Evolutionary conservation across 2,113 vertebrate species (phyloP), one percentile per base, ranked within the genome.

Genomic region (Erpornis zantholeuca): DNA sequence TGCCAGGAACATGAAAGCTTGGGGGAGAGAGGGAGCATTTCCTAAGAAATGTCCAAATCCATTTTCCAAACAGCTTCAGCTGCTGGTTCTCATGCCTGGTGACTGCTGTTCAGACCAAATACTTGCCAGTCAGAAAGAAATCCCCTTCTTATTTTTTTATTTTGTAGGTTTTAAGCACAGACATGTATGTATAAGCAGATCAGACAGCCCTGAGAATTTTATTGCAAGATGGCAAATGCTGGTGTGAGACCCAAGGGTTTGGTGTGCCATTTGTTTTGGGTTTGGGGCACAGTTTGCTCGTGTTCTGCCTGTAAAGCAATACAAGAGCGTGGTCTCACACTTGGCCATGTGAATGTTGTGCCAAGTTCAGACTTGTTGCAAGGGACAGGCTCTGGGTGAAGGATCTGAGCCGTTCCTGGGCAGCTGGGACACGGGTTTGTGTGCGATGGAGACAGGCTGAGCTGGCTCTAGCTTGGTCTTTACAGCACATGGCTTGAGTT

Each of bases 21-120:
- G 21, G 31, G 18, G 20, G 11, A 25, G 36, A 86, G 57, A 68
- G 63, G 63, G 38, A 56, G 15, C 12, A 69, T 91, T 90, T 95
- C 85, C 90, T 77, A 63, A 91, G 73, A 85, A 82, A 89, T 52
- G 35, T 42, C 82, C 53, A 76, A 65, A 78, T 92, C 54, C 38
- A 3, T 80, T 96, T 94, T 91, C 83, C 63, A 70, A 79, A 57
- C 4, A 4, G 38, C 61, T 91, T 95, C 92, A 92, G 88, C 93
- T 96, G 88, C 92, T 79, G 1, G 44, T 88, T 83, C 44, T 86
- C 0, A 0, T 70, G 59, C 69, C 25, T 8, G 18, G 64, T 36
- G 35, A 3, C 68, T 63, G 33, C 77, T 81, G 3, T 15, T 86
- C 23, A 47, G 57, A 38, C 45, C 36, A 54, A 47, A 22, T 14